phyloP scores from a whole-genome alignment of 2,113 vertebrate species.

The Cavia aperea region DNA sequence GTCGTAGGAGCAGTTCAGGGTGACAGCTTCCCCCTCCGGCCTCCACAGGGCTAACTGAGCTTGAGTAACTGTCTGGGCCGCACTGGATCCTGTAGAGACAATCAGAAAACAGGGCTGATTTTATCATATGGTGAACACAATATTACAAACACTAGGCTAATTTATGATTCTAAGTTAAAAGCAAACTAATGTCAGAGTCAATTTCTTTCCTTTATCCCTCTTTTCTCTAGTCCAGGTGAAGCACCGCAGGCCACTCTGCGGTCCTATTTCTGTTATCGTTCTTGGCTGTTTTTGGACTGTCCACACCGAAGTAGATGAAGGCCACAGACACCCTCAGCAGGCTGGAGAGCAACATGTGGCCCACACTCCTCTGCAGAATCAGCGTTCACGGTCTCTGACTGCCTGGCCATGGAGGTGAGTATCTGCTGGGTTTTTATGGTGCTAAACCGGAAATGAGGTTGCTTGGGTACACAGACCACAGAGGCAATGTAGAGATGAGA shows the following conservation, averaged over 20 bases:
- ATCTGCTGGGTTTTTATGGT: background rate
- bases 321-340: background rate
- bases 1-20: background rate
- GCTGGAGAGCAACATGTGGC: background rate
- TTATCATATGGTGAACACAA: background rate
- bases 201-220: background rate
- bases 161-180: background rate
- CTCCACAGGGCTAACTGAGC: fast-evolving
- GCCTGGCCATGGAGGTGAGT: fast-evolving
- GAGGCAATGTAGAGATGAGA: background rate
- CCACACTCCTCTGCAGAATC: too few species aligned
- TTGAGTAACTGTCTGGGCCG: slow-evolving; percentile 26
- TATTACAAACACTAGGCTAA: background rate
- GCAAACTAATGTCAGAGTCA: background rate
- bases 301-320: background rate
- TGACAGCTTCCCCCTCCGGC: background rate
- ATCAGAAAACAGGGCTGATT: background rate
- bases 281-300: background rate
- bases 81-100: background rate
- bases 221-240: background rate
- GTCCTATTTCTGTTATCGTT: background rate
- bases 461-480: background rate
- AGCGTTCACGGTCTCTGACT: background rate
- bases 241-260: background rate
- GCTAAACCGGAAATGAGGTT: background rate